These are phyloP conservation scores for Molorchus minor DNA, from an alignment of 2,888 invertebrate genomes.

Conservation along the genomic window DNA sequence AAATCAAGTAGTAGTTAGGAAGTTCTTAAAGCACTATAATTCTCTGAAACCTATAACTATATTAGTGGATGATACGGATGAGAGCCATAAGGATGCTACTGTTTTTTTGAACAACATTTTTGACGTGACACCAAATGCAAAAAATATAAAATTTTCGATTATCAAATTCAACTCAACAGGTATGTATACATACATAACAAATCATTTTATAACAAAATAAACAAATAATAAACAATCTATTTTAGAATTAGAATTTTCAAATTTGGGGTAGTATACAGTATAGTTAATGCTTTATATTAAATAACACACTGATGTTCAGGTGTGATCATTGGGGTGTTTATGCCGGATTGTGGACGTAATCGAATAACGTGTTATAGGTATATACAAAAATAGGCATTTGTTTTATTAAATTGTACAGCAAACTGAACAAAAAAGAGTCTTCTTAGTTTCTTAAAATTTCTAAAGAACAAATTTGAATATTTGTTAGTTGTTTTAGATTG, in stretches of 20 bases:
- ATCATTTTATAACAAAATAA: not conserved
- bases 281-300: too few species aligned
- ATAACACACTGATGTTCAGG: too few species aligned
- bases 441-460: too few species aligned
- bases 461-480: too few species aligned
- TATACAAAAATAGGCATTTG: too few species aligned
- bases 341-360: too few species aligned
- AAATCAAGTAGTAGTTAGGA: constrained; percentile 32
- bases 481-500: too few species aligned
- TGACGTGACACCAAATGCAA: constrained; percentile 29
- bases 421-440: too few species aligned
- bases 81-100: constrained; percentile 42
- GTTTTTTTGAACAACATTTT: constrained; percentile 45
- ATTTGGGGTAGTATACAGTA: too few species aligned
- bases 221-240: not conserved
- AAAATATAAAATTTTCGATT: constrained; percentile 49
- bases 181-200: constrained; percentile 35
- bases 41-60: constrained; percentile 46
- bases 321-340: too few species aligned
- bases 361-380: too few species aligned
- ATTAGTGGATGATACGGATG: constrained; percentile 50
- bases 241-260: constrained; percentile 28
- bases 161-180: constrained; percentile 56
- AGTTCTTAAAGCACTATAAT: constrained; percentile 40
- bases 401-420: too few species aligned